Conservation (phyloP, 2,113 vertebrate species). For the Dipodomys merriami region DNA sequence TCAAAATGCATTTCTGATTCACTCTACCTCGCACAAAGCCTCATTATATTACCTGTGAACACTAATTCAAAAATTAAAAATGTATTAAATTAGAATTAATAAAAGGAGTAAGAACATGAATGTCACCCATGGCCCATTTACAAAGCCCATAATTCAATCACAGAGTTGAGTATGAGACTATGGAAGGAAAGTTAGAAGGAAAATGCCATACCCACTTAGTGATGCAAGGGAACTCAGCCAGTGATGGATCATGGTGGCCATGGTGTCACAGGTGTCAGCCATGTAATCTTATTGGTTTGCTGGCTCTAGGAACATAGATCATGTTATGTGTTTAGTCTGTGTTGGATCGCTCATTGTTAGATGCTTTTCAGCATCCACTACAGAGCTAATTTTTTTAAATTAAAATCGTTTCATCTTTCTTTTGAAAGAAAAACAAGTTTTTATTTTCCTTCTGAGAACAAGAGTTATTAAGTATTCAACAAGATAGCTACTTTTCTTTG, state of each 20-base stretch:
- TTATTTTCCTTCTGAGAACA: conserved; percentile 32
- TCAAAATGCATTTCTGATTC: no score
- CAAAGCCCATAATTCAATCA: no score
- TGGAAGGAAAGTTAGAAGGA: background rate
- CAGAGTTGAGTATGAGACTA: no score
- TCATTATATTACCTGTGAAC: no score
- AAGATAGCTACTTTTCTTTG: background rate
- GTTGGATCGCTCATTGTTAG: background rate
- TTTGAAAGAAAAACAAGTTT: conserved; percentile 39
- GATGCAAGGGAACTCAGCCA: conserved; percentile 59
- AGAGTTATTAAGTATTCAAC: conserved; percentile 8
- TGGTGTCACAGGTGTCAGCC: conserved; percentile 59
- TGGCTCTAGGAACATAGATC: conserved; percentile 69
- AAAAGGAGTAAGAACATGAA: no score
- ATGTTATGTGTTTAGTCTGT: conserved; percentile 57
- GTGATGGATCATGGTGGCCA: conserved; percentile 76
- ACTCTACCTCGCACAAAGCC: no score
- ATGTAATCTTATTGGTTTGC: conserved; percentile 70
- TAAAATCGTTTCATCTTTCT: conserved; percentile 42
- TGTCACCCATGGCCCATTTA: no score
- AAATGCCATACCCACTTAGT: background rate
- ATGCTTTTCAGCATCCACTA: background rate
- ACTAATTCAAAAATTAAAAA: no score
- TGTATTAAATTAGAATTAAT: no score
- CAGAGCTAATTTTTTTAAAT: conserved; percentile 1